Evolutionary conservation across 2,113 vertebrate species (phyloP).

Genomic region (Ceyx cyanopectus): DNA sequence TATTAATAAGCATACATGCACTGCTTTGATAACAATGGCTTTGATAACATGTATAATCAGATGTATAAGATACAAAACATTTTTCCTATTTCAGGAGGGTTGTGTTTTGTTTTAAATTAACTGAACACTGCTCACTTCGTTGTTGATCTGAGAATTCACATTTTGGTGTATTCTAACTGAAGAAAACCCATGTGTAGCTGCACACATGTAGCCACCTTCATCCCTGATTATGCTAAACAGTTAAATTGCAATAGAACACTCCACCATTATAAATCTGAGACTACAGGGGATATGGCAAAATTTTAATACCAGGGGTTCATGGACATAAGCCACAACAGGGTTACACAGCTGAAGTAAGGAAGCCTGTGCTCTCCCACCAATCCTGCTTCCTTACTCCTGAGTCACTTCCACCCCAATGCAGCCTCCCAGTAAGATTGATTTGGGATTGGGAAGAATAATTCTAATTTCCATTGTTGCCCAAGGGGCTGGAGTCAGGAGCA

Average conservation of each 20-base stretch:
- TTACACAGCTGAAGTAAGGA: background rate
- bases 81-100: background rate
- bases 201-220: fast-evolving
- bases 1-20: background rate
- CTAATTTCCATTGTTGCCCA: background rate
- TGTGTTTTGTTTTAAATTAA: background rate
- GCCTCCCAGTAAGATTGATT: background rate
- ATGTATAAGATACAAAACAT: background rate
- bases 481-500: background rate
- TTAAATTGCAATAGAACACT: background rate
- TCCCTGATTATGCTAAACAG: background rate
- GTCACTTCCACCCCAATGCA: fast-evolving
- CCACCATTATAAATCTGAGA: background rate
- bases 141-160: background rate
- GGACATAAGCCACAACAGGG: background rate
- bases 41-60: background rate
- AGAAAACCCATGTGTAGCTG: background rate
- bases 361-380: background rate
- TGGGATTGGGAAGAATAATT: background rate
- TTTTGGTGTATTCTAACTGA: background rate
- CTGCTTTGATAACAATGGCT: background rate
- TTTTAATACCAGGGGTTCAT: background rate
- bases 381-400: background rate
- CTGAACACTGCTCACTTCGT: background rate
- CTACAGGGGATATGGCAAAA: background rate